Base-by-base conservation (phyloP, 2,797 vertebrate species). In the Enteromius argenteus region DNA sequence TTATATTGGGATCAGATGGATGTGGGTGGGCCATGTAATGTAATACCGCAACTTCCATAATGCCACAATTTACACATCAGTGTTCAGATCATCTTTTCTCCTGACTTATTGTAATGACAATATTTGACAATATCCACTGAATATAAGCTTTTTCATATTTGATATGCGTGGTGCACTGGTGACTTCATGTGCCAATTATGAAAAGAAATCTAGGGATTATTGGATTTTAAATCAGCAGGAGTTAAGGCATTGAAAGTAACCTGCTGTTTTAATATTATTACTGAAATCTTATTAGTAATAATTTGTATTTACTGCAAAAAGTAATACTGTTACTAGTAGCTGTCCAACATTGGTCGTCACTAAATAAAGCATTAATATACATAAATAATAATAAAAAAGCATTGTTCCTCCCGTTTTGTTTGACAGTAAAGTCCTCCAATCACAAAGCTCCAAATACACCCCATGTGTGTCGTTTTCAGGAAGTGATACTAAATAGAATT, bases 401-500 rank as follows among this genome's bases (percentile, higher is more conserved):
- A 17, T 56, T 0, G 53, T 74, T 56, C 15, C 80, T 27, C 21
- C 62, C 49, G 51, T 62, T 35, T 51, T 79, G 58, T 49, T 83
- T 67, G 72, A 80, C 62, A 71, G 6, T 1, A 5, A 17, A 21
- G 15, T 23, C 23, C 32, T 7, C 89, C 89, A 90, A 88, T 90
- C 39, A 32, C 9, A 35, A 42, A 67, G 32, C 27, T 66, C 14
- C 14, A 78, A 79, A 30, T 32, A 37, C 19, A 44, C 42, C 37
- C 53, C 81, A 42, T 27, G 75, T 68, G 60, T 51, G 58, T 42
- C 79, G 75, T 86, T 84, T 88, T 79, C 86, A 85, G 88, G 89
- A 89, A 88, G 86, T 90, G 74, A 81, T 73, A n/a, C 84, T 69
- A 62, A 30, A 51, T 76, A 74, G 85, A 83, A 89, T 81, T 67